Evolutionary conservation across 2,797 vertebrate species (phyloP).

Genomic region (Danionella dracula): DNA sequence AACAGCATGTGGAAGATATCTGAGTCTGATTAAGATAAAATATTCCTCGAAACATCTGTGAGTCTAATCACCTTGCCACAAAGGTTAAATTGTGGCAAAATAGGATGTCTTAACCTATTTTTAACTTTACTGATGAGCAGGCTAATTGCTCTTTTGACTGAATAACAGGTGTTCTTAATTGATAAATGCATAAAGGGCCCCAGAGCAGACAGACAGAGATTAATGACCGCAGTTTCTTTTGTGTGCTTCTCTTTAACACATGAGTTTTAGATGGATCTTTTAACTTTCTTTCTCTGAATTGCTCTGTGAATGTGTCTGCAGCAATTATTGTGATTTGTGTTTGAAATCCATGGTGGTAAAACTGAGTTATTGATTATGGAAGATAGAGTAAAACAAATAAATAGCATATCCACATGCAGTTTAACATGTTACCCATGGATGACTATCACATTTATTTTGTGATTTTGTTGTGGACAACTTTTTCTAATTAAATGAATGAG

Average conservation of each 20-base stretch:
- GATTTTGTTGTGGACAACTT: too few relatives aligned
- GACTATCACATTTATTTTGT: too few relatives aligned
- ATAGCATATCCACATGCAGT: too few relatives aligned
- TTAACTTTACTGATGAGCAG: conserved; percentile 65
- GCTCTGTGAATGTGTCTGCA: neutral
- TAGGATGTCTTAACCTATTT: conserved; percentile 64
- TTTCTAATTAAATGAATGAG: too few relatives aligned
- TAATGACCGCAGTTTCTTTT: conserved; percentile 45
- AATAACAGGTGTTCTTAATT: conserved; percentile 73
- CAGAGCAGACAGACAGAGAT: conserved; percentile 59
- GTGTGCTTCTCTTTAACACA: neutral
- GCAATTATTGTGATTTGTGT: neutral
- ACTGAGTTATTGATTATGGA: neutral
- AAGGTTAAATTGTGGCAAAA: conserved; percentile 49
- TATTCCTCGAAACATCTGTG: conserved; percentile 53
- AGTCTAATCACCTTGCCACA: conserved; percentile 36
- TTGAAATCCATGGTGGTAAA: neutral
- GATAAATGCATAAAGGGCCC: conserved; percentile 55
- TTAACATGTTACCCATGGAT: too few relatives aligned
- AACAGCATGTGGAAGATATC: neutral
- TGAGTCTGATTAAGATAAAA: conserved; percentile 16
- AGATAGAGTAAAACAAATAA: too few relatives aligned
- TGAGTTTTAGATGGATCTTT: neutral
- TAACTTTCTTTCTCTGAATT: neutral
- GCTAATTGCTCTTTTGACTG: conserved; percentile 73